A percentile compares a stretch with the other conserved stretches of the same genome.
Conservation (phyloP, 2,888 invertebrate genomes). For the Acholoe squamosa region DNA sequence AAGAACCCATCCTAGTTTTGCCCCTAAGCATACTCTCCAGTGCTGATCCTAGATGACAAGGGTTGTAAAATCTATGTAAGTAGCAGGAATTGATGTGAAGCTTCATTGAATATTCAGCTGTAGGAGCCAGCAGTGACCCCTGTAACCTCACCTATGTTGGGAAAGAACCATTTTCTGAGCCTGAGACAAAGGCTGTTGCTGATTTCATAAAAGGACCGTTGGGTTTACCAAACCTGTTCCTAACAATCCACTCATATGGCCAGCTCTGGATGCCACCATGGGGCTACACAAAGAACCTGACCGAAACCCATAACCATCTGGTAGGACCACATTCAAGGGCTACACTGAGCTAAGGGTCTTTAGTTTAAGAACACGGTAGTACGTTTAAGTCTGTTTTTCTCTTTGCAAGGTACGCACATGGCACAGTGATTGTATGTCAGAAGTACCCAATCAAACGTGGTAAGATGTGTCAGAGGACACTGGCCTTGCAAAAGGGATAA, state of each 20-base stretch:
- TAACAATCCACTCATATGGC: conserved; percentile 90
- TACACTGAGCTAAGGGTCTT: too few relatives aligned
- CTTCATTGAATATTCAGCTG: neutral
- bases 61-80: neutral
- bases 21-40: too few relatives aligned
- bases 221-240: conserved; percentile 83
- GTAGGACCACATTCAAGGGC: conserved; percentile 68
- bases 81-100: neutral
- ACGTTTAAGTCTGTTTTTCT: too few relatives aligned
- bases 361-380: too few relatives aligned
- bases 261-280: conserved; percentile 85
- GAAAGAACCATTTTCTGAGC: neutral
- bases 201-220: neutral
- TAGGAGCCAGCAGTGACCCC: neutral
- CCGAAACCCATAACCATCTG: conserved; percentile 73
- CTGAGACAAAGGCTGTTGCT: conserved; percentile 35
- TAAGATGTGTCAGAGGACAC: too few relatives aligned
- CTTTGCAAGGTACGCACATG: too few relatives aligned
- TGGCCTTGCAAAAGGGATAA: too few relatives aligned
- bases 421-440: too few relatives aligned
- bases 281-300: conserved; percentile 78
- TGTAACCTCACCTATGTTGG: neutral
- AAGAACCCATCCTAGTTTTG: too few relatives aligned
- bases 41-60: too few relatives aligned
- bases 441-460: too few relatives aligned